These are phyloP conservation scores for Dromiciops gliroides DNA, from an alignment of 2,113 vertebrate genomes.

Conservation along the genomic window DNA sequence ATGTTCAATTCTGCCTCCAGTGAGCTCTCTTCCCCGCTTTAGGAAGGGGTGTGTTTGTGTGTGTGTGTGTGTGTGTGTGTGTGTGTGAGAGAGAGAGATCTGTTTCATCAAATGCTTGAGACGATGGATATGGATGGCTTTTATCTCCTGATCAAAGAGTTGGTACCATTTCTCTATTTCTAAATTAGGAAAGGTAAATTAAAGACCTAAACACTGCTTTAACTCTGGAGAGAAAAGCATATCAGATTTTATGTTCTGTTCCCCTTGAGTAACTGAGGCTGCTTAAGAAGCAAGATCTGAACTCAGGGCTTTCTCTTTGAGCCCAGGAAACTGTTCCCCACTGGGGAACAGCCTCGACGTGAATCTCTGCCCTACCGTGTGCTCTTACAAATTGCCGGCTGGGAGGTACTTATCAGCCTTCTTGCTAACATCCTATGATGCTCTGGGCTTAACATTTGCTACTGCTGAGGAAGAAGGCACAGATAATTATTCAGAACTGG, in stretches of 20 bases:
- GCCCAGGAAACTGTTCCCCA: conserved; percentile 85
- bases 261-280: background rate
- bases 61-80: background rate
- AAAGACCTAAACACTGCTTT: conserved; percentile 49
- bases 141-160: background rate
- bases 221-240: conserved; percentile 20
- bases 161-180: background rate
- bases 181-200: conserved; percentile 10
- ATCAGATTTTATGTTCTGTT: conserved; percentile 43
- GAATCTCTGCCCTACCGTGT: conserved; percentile 77
- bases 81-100: background rate
- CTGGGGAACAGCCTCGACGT: conserved; percentile 81
- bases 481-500: conserved; percentile 67
- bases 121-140: no score
- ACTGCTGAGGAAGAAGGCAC: conserved; percentile 69
- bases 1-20: conserved; percentile 31
- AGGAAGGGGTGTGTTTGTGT: background rate
- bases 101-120: conserved; percentile 54
- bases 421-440: conserved; percentile 65
- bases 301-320: conserved; percentile 75
- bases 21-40: background rate
- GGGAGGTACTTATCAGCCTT: conserved; percentile 76
- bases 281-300: conserved; percentile 29
- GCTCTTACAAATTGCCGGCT: conserved; percentile 51
- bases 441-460: conserved; percentile 80